Conservation (phyloP, 2,888 invertebrate species). For the Leucoma salicis region DNA sequence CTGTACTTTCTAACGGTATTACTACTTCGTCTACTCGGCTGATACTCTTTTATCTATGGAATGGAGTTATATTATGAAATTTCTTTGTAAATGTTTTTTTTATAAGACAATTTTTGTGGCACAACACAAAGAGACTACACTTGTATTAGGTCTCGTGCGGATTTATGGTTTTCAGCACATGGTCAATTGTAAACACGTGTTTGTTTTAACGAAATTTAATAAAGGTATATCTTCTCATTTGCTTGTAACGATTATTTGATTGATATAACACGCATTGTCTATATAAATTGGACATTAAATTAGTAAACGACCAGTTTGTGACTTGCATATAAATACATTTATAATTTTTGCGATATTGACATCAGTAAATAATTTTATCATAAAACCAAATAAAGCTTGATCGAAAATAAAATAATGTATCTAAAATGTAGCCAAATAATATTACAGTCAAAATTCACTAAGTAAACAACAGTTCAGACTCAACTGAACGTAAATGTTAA, state of each 20-base stretch:
- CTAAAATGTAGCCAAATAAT: neutral
- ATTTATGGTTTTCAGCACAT: too few species aligned
- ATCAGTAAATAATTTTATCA: neutral
- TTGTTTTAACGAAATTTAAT: too few species aligned
- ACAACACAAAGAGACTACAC: too few species aligned
- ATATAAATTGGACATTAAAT: neutral
- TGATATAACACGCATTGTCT: neutral
- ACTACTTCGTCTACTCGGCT: neutral
- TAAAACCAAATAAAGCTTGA: too few species aligned
- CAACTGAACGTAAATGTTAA: slow-evolving; percentile 10
- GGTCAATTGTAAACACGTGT: too few species aligned
- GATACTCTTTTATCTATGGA: too few species aligned
- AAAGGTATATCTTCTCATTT: too few species aligned
- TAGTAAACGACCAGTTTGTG: neutral
- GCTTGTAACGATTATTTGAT: neutral
- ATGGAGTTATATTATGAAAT: too few species aligned
- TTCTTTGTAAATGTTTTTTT: too few species aligned
- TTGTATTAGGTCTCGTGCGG: too few species aligned
- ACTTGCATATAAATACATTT: neutral
- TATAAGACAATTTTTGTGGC: too few species aligned
- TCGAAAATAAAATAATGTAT: neutral
- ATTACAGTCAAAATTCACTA: neutral
- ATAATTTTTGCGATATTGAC: neutral
- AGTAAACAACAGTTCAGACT: neutral
- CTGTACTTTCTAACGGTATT: slow-evolving; percentile 16